Evolutionary conservation across 2,888 invertebrate genomes (phyloP).

Genomic region (Lumbricus terrestris): DNA sequence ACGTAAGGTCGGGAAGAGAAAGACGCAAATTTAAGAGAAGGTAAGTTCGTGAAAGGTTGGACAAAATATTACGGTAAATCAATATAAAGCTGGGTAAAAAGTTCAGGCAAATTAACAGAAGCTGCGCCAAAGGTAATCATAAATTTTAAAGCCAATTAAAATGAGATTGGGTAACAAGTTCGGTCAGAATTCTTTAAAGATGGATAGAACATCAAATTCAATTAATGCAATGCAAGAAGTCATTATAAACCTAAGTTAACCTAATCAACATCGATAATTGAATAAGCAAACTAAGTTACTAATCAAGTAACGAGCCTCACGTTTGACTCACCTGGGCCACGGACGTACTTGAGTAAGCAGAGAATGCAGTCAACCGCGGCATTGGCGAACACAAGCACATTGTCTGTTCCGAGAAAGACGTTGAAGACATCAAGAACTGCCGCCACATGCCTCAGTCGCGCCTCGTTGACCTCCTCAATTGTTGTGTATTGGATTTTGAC

Average conservation of each 20-base stretch:
- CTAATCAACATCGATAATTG: background rate
- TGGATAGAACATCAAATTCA: background rate
- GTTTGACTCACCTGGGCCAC: conserved; percentile 67
- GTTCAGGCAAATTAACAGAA: background rate
- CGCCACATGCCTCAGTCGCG: conserved; percentile 55
- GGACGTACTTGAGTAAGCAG: conserved; percentile 76
- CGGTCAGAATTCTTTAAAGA: background rate
- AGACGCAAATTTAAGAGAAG: too few relatives aligned
- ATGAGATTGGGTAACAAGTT: background rate
- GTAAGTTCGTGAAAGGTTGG: too few relatives aligned
- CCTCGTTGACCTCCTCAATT: conserved; percentile 56
- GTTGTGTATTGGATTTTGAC: conserved; percentile 64
- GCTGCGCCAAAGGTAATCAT: background rate
- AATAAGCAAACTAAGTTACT: background rate
- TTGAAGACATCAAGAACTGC: conserved; percentile 79
- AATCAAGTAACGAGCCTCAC: background rate
- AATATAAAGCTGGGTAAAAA: background rate
- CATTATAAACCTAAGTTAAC: background rate
- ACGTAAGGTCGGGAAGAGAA: too few relatives aligned
- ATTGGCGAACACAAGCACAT: conserved; percentile 87
- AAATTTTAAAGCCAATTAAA: background rate
- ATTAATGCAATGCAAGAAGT: background rate
- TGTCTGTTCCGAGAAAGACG: conserved; percentile 82
- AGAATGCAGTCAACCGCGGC: conserved; percentile 90
- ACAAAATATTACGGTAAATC: background rate